Conservation (phyloP, 2,888 invertebrate genomes). For the Pandemis heparana region DNA sequence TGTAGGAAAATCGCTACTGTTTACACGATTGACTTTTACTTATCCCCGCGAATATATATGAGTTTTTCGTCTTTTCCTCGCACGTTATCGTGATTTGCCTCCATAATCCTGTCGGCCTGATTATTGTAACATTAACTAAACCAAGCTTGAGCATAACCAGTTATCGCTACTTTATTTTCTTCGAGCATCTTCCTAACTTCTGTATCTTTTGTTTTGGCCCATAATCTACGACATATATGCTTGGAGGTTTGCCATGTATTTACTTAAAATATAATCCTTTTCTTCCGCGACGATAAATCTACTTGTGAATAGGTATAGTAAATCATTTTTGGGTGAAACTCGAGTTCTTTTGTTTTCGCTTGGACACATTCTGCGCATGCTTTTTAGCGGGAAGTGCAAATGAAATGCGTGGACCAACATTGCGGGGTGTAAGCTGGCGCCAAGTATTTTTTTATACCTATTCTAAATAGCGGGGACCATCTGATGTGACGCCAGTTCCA, state of each 20-base stretch:
- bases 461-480: not conserved
- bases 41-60: not conserved
- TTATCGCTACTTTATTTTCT: not conserved
- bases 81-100: slow-evolving; percentile 1
- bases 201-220: slow-evolving; percentile 19
- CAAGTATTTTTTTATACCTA: not conserved
- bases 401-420: not conserved
- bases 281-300: slow-evolving; percentile 30
- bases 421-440: not conserved
- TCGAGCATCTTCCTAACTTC: slow-evolving; percentile 15
- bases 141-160: not conserved
- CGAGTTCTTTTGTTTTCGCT: slow-evolving; percentile 18
- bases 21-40: slow-evolving; percentile 1
- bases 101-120: slow-evolving; percentile 11
- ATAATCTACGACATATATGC: slow-evolving; percentile 28
- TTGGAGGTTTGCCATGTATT: slow-evolving; percentile 36
- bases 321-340: slow-evolving; percentile 23
- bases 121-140: slow-evolving; percentile 26
- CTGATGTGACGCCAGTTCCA: not conserved
- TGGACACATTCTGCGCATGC: slow-evolving; percentile 9
- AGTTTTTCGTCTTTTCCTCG: slow-evolving; percentile 16
- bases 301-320: slow-evolving; percentile 13
- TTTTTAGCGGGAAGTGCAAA: slow-evolving; percentile 2
- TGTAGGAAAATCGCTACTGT: no score
- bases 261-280: slow-evolving; percentile 38